phyloP scores from a whole-genome alignment of 2,888 invertebrate species.

The Amaurobius ferox region DNA sequence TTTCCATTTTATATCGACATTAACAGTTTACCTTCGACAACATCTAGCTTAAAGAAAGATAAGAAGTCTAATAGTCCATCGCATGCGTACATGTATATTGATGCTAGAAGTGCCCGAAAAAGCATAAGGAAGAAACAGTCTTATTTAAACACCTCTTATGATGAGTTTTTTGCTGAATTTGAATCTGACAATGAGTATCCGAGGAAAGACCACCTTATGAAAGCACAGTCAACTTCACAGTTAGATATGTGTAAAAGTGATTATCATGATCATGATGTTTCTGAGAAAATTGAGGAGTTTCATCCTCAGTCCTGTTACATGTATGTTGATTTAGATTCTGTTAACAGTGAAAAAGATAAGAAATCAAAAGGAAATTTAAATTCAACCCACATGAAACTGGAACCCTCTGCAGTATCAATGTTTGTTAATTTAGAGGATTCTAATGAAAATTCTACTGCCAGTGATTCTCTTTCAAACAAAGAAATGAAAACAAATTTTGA shows the following conservation, averaged over 20 bases:
- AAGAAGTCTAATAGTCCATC: conserved; percentile 42
- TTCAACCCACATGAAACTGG: conserved; percentile 24
- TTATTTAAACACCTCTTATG: conserved; percentile 42
- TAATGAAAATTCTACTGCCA: neutral
- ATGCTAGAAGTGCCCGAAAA: conserved; percentile 51
- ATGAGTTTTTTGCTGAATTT: conserved; percentile 54
- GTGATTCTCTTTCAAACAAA: conserved; percentile 4
- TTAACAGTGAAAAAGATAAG: conserved; percentile 23
- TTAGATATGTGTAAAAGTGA: conserved; percentile 41
- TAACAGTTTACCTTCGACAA: conserved; percentile 54
- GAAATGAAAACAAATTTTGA: neutral
- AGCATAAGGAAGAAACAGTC: neutral
- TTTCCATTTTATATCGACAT: conserved; percentile 72
- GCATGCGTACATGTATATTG: conserved; percentile 70
- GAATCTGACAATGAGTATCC: conserved; percentile 1
- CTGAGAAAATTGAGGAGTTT: conserved; percentile 5
- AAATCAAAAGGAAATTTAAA: neutral
- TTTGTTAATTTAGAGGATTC: conserved; percentile 70
- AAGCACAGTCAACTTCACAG: conserved; percentile 58
- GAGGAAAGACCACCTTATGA: conserved; percentile 35
- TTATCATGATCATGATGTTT: neutral
- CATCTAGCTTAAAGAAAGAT: conserved; percentile 4
- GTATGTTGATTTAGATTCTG: conserved; percentile 71
- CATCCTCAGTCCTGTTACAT: conserved; percentile 69
- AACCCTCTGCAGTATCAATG: conserved; percentile 66